Conservation (phyloP, 2,888 invertebrate genomes). For the Drosophila paramelanica region DNA sequence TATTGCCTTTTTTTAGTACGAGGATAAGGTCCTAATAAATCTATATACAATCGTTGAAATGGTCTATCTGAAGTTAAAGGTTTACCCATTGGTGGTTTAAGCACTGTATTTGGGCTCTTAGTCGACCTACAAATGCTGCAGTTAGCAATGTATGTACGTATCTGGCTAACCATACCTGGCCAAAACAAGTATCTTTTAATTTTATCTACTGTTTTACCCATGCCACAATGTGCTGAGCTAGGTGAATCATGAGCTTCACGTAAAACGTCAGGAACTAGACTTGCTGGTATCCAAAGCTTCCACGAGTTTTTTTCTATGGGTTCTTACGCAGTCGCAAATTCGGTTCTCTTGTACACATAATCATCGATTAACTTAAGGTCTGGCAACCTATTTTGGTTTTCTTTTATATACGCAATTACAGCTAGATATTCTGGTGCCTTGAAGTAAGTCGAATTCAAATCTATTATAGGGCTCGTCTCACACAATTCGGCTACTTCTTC, state of each 20-base stretch:
- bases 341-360: conserved; percentile 22
- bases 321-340: not conserved
- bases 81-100: conserved; percentile 12
- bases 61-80: conserved; percentile 3
- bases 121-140: not conserved
- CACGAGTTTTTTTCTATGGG: not conserved
- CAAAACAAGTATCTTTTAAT: too few relatives aligned
- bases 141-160: not conserved
- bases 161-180: not conserved
- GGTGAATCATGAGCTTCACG: too few relatives aligned
- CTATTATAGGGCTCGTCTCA: not conserved
- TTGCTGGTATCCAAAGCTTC: not conserved
- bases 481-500: not conserved
- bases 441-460: not conserved
- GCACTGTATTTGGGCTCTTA: not conserved
- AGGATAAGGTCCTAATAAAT: conserved; percentile 2
- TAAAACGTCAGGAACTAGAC: too few relatives aligned
- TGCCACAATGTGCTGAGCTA: too few relatives aligned
- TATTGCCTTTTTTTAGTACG: conserved; percentile 1
- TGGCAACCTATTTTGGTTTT: not conserved
- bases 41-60: not conserved
- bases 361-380: conserved; percentile 3
- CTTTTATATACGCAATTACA: not conserved
- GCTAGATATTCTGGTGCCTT: too few relatives aligned
- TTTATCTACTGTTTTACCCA: too few relatives aligned